Base-by-base conservation (phyloP, 2,888 invertebrate genomes). In the Hydrotaea diabolus region DNA sequence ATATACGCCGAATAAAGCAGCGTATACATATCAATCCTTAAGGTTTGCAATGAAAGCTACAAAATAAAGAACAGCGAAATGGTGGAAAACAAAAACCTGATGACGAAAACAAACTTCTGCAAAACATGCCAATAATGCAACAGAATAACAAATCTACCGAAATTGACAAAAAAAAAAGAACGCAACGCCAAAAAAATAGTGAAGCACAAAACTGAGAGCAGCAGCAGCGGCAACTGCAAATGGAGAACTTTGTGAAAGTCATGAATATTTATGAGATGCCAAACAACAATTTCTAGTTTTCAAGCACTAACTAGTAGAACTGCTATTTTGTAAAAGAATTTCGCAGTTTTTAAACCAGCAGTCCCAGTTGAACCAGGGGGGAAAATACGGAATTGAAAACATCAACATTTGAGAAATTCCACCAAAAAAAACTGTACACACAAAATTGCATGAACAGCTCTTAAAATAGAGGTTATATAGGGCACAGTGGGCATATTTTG, bases 221-320 rank as follows among this genome's bases (percentile, higher is more conserved):
- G 57, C 19, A 19, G 57, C 57, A 57, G 57, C 57, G 13, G 21
- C 36, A 15, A 39, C 39, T 36, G 64, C 31, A 64, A 64, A 17
- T 64, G 17, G n/a, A 55, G 64, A 83, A 80, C 39, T 74, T 77
- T 74, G 2, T 36, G n/a, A 71, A 77, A 74, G 43, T 73, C 79
- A 79, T 79, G 76, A 73, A 83, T 80, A 80, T 83, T 83, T 79
- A 79, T 83, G 76, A 83, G 66, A 73, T 57, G 31, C 31, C 55
- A 72, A 72, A 21, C 62, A 82, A 76, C 72, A 55, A 57, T 57
- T 55, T 72, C 64, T 64, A 64, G 64, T 64, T 36, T 36, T 43
- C 15, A 4, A 9, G 43, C 9, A 43, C 43, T 43, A 43, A 43
- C 43, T 43, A 11, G 43, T 43, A 21, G 57, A 19, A 57, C 11